Percentiles rank a stretch among this genome's conserved stretches.
Evolutionary conservation across 2,888 invertebrate genomes (phyloP).

Genomic region (Xestia sexstrigata): DNA sequence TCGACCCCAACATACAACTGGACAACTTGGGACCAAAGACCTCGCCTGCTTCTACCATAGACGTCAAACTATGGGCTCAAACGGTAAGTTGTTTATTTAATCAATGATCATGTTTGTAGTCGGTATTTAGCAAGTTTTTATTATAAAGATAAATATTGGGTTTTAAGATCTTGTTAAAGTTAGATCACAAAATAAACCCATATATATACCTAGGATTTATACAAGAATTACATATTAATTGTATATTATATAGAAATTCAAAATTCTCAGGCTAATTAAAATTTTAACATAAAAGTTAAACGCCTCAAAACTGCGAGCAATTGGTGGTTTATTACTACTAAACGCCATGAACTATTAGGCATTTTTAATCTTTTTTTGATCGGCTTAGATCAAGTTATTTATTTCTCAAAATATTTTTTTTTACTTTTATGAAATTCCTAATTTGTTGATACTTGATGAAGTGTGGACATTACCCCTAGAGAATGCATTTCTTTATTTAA

Average conservation of each 20-base stretch:
- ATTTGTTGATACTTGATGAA: not conserved
- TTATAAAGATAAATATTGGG: not conserved
- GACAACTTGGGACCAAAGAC: conserved; percentile 92
- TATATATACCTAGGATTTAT: not conserved
- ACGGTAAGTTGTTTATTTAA: conserved; percentile 77
- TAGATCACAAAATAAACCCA: not conserved
- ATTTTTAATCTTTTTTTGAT: not conserved
- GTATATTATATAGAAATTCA: not conserved
- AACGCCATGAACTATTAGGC: not conserved
- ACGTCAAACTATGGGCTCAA: conserved; percentile 89
- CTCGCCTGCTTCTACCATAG: conserved; percentile 83
- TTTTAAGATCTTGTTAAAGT: not conserved
- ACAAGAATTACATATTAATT: no score
- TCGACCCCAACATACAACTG: conserved; percentile 93
- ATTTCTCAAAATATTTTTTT: not conserved
- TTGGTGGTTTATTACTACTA: not conserved
- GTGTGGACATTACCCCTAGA: not conserved
- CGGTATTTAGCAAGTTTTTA: not conserved
- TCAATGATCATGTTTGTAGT: not conserved
- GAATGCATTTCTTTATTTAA: not conserved
- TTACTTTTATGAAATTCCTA: not conserved
- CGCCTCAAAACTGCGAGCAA: not conserved
- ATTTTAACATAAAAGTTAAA: not conserved
- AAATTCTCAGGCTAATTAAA: not conserved
- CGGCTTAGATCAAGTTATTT: not conserved